These are phyloP conservation scores for Holothuria leucospilota DNA, from an alignment of 53 echinoderm and acorn worm genomes.

Conservation along the genomic window DNA sequence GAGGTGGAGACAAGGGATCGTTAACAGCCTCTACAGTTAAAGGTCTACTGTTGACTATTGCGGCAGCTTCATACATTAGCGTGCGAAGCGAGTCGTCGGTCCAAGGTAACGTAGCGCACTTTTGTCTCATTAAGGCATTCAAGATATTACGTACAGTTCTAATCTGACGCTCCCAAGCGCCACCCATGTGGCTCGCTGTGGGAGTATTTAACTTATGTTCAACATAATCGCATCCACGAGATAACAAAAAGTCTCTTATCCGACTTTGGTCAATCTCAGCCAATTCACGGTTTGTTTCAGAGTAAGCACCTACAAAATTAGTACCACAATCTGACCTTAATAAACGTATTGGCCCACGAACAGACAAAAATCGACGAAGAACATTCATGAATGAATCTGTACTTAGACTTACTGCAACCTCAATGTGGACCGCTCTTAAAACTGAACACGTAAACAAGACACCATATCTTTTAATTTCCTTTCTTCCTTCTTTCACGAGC, in stretches of 20 bases:
- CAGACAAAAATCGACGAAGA: constrained; percentile 55
- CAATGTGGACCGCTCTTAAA: too few relatives aligned
- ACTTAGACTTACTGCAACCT: too few relatives aligned
- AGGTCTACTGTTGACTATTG: constrained; percentile 51
- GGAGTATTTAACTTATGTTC: not conserved
- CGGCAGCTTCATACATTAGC: too few relatives aligned
- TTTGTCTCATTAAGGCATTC: too few relatives aligned
- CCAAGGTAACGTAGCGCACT: too few relatives aligned
- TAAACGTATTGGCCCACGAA: constrained; percentile 68
- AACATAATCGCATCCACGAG: constrained; percentile 56
- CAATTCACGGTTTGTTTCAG: constrained; percentile 15
- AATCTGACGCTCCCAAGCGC: too few relatives aligned
- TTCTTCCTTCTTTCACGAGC: not conserved
- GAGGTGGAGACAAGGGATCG: constrained; percentile 14
- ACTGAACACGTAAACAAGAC: too few relatives aligned
- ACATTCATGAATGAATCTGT: too few relatives aligned
- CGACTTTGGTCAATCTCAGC: constrained; percentile 50
- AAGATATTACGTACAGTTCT: too few relatives aligned
- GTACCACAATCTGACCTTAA: constrained; percentile 73
- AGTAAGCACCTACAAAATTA: constrained; percentile 4
- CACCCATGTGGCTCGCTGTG: constrained; percentile 36
- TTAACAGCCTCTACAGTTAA: constrained; percentile 17
- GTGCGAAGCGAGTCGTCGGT: too few relatives aligned
- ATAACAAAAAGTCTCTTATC: constrained; percentile 47
- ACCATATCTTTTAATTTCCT: too few relatives aligned